phyloP scores from a whole-genome alignment of 2,797 vertebrate genomes.

The Manis javanica region DNA sequence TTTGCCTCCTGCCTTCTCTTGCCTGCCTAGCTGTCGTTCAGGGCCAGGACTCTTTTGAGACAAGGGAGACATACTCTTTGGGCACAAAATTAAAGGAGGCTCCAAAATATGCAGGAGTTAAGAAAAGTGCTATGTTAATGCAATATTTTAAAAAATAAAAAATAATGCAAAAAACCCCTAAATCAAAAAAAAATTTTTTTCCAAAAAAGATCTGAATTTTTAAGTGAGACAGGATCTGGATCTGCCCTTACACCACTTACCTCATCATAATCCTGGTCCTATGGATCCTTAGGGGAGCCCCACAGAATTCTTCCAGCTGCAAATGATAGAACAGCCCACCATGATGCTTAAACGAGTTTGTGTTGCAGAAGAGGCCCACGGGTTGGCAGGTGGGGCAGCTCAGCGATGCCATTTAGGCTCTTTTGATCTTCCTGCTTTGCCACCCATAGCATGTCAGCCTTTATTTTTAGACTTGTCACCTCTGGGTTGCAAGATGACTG shows the following conservation, averaged over 20 bases:
- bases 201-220: neutral
- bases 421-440: neutral
- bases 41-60: neutral
- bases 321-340: neutral
- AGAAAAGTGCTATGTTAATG: slow-evolving; percentile 11
- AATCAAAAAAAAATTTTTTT: too few species aligned
- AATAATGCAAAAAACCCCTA: neutral
- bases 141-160: neutral
- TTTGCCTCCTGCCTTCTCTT: slow-evolving; percentile 22
- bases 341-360: neutral
- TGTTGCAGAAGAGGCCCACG: neutral
- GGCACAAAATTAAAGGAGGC: neutral
- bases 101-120: neutral
- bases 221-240: neutral
- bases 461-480: slow-evolving; percentile 29
- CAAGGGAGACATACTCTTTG: neutral
- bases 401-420: neutral
- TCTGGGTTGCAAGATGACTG: slow-evolving; percentile 5
- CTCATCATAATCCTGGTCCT: neutral
- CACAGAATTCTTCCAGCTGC: neutral
- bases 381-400: neutral
- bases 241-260: neutral
- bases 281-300: neutral
- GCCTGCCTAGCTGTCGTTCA: neutral
- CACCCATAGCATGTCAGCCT: neutral